Conservation (phyloP, 2,888 invertebrate genomes). For the Pandemis heparana region DNA sequence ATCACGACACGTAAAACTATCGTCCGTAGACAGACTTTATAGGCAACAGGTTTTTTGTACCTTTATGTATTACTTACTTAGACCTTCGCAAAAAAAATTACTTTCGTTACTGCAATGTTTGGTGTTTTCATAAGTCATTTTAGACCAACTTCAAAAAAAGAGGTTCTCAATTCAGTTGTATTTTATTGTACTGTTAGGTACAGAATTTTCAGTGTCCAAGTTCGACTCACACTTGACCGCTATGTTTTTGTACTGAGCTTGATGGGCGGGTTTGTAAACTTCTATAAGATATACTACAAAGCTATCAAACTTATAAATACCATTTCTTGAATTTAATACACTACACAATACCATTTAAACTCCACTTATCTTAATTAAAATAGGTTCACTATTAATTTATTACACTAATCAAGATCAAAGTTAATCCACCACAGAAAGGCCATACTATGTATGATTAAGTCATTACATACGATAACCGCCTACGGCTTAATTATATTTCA, state of each 20-base stretch:
- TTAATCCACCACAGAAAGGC: conserved; percentile 40
- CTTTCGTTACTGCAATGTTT: too few relatives aligned
- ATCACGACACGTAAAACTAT: too few relatives aligned
- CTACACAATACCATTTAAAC: background rate
- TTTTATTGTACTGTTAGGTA: too few relatives aligned
- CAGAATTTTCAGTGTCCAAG: too few relatives aligned
- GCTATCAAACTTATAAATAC: background rate
- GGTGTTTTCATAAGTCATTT: too few relatives aligned
- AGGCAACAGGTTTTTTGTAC: too few relatives aligned
- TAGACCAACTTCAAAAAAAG: too few relatives aligned
- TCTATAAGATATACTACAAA: background rate
- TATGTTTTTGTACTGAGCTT: background rate
- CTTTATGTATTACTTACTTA: too few relatives aligned
- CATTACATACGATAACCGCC: conserved; percentile 44
- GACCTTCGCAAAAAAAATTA: too few relatives aligned
- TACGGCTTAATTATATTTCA: conserved; percentile 33
- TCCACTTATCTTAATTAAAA: background rate
- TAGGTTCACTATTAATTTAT: conserved; percentile 39
- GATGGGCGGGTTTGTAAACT: background rate
- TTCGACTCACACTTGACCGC: too few relatives aligned
- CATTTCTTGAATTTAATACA: background rate
- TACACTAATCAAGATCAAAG: conserved; percentile 41
- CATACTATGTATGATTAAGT: conserved; percentile 49
- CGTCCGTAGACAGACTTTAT: too few relatives aligned
- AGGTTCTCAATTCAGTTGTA: too few relatives aligned